Evolutionary conservation across 2,113 vertebrate genomes (phyloP).

Genomic region (Sturnus vulgaris): DNA sequence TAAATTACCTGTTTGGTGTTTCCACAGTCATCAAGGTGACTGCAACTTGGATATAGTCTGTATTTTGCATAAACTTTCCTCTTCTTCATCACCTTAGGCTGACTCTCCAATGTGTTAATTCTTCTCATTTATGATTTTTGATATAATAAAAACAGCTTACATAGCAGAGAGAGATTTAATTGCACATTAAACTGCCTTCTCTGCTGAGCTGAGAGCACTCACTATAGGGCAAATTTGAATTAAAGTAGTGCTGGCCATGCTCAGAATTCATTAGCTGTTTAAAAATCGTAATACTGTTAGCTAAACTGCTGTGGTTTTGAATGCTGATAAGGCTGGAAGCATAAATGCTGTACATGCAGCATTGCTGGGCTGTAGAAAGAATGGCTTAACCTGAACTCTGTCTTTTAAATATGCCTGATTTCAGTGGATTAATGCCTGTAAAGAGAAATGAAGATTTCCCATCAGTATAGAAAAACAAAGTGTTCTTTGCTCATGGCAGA

Average conservation of each 20-base stretch:
- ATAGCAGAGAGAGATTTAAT: not conserved
- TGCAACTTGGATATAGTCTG: not conserved
- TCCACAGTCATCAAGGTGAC: not conserved
- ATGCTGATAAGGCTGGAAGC: not conserved
- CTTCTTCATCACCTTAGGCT: not conserved
- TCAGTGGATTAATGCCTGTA: not conserved
- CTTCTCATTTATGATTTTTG: not conserved
- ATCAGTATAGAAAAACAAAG: rapidly evolving
- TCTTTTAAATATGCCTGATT: not conserved
- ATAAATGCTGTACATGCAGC: not conserved
- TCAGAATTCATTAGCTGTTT: constrained; percentile 26
- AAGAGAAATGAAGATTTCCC: not conserved
- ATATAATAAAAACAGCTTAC: not conserved
- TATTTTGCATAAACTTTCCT: not conserved
- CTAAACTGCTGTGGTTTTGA: not conserved
- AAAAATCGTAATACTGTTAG: not conserved
- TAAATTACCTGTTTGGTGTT: not conserved
- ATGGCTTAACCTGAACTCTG: not conserved
- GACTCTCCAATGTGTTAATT: not conserved
- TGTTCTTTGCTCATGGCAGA: not conserved
- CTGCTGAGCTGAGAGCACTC: not conserved
- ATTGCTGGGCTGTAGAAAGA: not conserved
- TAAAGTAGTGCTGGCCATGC: not conserved
- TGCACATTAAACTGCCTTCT: not conserved
- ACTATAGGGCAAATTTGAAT: constrained; percentile 1